Evolutionary conservation across 1,140 invertebrate species (phyloP), one percentile per base, ranked within the genome.

Genomic region (Ceratina calcarata): DNA sequence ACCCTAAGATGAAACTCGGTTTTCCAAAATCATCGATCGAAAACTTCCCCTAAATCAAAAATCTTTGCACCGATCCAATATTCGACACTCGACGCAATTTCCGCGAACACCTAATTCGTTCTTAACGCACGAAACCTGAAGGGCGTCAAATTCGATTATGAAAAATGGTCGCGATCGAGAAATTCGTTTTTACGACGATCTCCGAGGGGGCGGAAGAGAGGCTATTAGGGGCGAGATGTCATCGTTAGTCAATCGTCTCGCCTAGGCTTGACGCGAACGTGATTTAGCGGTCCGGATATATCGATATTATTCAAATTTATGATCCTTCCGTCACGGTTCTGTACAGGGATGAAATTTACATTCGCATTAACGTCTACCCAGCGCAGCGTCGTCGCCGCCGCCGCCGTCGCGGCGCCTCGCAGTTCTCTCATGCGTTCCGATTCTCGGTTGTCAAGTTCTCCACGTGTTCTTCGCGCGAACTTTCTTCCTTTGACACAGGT

Each of bases 301-400:
- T 86, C 66, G 80, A 86, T 86, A 85, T 82, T 85, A 86, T 86
- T 86, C 80, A 86, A 86, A 86, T 86, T 86, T 86, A 86, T 86
- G 85, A 82, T 83, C 72, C 32, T 66, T 51, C 76, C 27, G 32
- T 13, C 60, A 64, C 27, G 49, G 69, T 45, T 57, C 55, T 57
- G 32, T 61, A 49, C 55, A 64, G 61, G 61, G 49, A 70, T 68
- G 66, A 74, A 82, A 86, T 86, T 86, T 86, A 80, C 80, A 86
- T 86, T 80, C 64, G 75, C 80, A 86, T 85, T 86, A 86, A 86
- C 66, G 83, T 72, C 65, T 73, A 58, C 22, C 27, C 68, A 64
- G 13, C 27, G 45, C 69, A 15, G 22, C 24, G 27, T 13, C 27
- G 22, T 37, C 27, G 27, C 4, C 27, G 27, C n/a, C 27, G 27